Conservation (phyloP, 1,140 invertebrate genomes). For the Ceratoteleas bidentatus region DNA sequence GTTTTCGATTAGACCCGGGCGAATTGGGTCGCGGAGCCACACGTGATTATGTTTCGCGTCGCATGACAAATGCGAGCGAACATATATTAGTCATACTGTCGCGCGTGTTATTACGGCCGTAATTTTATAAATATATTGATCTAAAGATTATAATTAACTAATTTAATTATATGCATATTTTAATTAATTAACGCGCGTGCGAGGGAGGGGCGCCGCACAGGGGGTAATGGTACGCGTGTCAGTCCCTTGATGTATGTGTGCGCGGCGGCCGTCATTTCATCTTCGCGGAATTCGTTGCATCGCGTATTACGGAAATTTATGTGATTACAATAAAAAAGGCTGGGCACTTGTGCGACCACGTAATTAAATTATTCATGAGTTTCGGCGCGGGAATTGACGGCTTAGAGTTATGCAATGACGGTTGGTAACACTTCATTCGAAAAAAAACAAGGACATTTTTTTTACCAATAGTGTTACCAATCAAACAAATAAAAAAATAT, state of each 20-base stretch:
- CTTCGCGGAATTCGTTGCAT: slow-evolving; percentile 14
- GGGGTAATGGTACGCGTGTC: slow-evolving; percentile 29
- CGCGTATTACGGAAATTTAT: slow-evolving; percentile 24
- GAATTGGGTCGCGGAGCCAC: slow-evolving; percentile 2
- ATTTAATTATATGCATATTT: slow-evolving; percentile 55
- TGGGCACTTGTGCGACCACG: neutral
- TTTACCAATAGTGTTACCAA: too few species aligned
- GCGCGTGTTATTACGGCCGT: slow-evolving; percentile 4
- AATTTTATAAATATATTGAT: slow-evolving; percentile 60
- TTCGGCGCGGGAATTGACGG: too few species aligned
- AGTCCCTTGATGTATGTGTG: slow-evolving; percentile 6
- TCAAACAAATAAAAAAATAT: too few species aligned
- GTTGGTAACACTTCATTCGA: too few species aligned
- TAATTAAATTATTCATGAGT: slow-evolving; percentile 28
- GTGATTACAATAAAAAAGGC: slow-evolving; percentile 18
- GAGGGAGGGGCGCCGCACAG: neutral
- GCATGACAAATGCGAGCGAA: slow-evolving; percentile 21
- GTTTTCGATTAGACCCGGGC: slow-evolving; percentile 19
- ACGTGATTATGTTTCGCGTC: slow-evolving; percentile 17
- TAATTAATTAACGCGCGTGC: slow-evolving; percentile 46
- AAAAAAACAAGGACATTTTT: too few species aligned
- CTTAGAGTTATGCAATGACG: too few species aligned
- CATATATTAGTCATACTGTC: slow-evolving; percentile 20
- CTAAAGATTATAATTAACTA: slow-evolving; percentile 50
- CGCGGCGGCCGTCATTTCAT: slow-evolving; percentile 24